These are phyloP conservation scores for Cecropterus lyciades DNA, from an alignment of 1,140 invertebrate genomes.

Conservation along the genomic window DNA sequence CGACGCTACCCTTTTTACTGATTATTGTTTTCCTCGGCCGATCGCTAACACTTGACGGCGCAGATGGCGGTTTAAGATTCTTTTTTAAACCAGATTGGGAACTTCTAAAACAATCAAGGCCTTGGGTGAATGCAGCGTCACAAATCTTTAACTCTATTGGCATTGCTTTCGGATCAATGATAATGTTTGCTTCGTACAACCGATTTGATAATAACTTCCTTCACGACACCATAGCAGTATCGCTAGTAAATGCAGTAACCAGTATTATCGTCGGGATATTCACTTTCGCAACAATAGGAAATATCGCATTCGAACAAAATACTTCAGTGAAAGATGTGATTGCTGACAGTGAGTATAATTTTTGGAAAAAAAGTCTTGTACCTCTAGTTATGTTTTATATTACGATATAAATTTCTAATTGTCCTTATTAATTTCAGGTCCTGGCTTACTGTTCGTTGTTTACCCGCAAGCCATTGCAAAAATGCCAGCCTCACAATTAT, in stretches of 20 bases:
- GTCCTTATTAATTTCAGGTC: conserved; percentile 85
- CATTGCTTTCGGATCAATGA: conserved; percentile 96
- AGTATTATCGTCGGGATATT: conserved; percentile 94
- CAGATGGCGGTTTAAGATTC: conserved; percentile 90
- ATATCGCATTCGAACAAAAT: conserved; percentile 92
- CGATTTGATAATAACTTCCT: conserved; percentile 96
- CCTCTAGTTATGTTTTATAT: no score
- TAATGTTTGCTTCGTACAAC: conserved; percentile 98
- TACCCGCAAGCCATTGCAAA: conserved; percentile 95
- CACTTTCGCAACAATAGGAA: conserved; percentile 94
- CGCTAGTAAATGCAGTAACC: conserved; percentile 92
- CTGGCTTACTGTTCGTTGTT: conserved; percentile 94
- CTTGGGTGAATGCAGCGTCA: conserved; percentile 96
- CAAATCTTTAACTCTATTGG: conserved; percentile 97
- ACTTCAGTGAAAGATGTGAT: conserved; percentile 92
- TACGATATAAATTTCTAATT: background rate
- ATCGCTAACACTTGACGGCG: conserved; percentile 92
- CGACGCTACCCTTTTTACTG: conserved; percentile 92
- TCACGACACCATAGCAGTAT: conserved; percentile 93
- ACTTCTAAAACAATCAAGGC: conserved; percentile 92
- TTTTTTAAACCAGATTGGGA: conserved; percentile 96
- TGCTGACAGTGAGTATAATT: conserved; percentile 88
- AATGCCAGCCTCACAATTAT: conserved; percentile 93
- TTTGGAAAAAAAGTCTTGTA: no score
- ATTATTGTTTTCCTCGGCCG: conserved; percentile 92